A percentile compares a stretch with the other conserved stretches of the same genome.
These are phyloP conservation scores for Rhodeus uyekii DNA, from an alignment of 2,797 vertebrate species.

Conservation along the genomic window DNA sequence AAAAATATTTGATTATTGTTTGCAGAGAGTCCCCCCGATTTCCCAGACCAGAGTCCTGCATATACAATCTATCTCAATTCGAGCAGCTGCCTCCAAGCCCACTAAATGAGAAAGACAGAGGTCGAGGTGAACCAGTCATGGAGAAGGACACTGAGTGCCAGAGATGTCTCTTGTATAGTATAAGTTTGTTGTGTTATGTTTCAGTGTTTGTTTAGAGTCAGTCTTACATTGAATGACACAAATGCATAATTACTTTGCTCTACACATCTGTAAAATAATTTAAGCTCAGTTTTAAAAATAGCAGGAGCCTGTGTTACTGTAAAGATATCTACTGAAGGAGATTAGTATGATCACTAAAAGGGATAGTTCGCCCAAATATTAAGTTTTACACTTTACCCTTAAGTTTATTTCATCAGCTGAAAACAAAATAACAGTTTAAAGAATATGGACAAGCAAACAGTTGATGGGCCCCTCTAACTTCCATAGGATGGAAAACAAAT, in stretches of 20 bases:
- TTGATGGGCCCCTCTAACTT: too few relatives aligned
- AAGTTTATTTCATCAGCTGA: too few relatives aligned
- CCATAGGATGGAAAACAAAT: too few relatives aligned
- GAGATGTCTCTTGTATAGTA: background rate
- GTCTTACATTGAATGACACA: background rate
- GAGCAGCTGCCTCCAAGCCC: slow-evolving; percentile 21
- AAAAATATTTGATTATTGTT: slow-evolving; percentile 78
- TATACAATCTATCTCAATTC: slow-evolving; percentile 57
- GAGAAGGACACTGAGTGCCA: background rate
- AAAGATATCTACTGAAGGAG: background rate
- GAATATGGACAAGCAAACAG: too few relatives aligned
- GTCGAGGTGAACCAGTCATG: background rate
- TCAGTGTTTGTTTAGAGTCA: background rate
- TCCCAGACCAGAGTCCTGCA: slow-evolving; percentile 60
- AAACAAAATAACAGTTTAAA: too few relatives aligned
- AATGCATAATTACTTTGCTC: background rate
- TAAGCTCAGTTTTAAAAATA: background rate
- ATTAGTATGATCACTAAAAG: background rate
- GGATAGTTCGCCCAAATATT: too few relatives aligned
- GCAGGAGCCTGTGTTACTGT: background rate
- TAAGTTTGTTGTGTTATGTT: background rate
- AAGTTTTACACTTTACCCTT: too few relatives aligned
- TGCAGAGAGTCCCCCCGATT: slow-evolving; percentile 66
- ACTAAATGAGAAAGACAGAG: slow-evolving; percentile 30
- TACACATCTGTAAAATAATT: background rate